These are phyloP conservation scores for Ctenomys sociabilis DNA, from an alignment of 2,113 vertebrate genomes.

Conservation along the genomic window DNA sequence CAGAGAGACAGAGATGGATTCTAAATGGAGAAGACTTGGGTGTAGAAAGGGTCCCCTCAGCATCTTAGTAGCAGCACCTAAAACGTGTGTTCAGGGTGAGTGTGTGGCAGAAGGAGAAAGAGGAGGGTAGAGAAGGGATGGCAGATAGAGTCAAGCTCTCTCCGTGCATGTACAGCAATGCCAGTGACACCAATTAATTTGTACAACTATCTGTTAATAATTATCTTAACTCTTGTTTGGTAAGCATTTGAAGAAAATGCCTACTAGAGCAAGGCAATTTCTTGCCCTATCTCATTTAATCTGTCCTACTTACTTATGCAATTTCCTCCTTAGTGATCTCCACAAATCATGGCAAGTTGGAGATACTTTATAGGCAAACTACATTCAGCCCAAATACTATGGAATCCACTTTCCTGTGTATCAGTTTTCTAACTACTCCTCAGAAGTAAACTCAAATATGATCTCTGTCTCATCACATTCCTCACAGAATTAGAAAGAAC, in stretches of 20 bases:
- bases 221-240: no score
- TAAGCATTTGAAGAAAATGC: neutral
- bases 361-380: neutral
- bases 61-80: neutral
- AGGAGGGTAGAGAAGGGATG: neutral
- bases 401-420: neutral
- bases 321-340: neutral
- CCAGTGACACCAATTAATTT: neutral
- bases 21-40: neutral
- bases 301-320: neutral
- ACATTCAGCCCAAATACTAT: neutral
- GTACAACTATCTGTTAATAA: neutral
- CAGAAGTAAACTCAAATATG: neutral
- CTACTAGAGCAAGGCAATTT: neutral
- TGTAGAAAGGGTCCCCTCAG: neutral
- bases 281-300: neutral
- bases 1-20: neutral
- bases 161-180: neutral
- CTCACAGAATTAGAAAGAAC: neutral
- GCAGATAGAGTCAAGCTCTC: neutral
- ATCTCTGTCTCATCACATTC: neutral
- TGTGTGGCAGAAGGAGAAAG: neutral
- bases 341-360: neutral
- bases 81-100: no score
- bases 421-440: neutral